A percentile compares a stretch with the other conserved stretches of the same genome.
Conservation (phyloP, 53 echinoderm and acorn worm genomes). For the Mesocentrotus franciscanus region DNA sequence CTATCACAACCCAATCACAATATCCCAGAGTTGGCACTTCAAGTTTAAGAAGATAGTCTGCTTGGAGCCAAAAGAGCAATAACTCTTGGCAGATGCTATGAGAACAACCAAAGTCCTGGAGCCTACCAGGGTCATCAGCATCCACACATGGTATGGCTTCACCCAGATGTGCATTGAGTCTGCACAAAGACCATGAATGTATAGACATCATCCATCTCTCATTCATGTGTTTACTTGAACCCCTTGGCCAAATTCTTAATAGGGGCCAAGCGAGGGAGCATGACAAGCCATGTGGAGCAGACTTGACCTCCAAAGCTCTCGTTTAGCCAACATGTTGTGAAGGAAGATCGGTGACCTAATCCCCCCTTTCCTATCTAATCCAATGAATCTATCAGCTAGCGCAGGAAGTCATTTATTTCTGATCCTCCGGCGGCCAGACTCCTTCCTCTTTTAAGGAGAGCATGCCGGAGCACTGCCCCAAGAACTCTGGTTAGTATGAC, state of each 20-base stretch:
- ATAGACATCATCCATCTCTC: not conserved
- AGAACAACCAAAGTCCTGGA: no score
- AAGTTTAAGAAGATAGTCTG: not conserved
- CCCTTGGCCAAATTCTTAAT: not conserved
- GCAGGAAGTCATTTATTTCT: constrained; percentile 61
- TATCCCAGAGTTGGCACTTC: not conserved
- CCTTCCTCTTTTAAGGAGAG: not conserved
- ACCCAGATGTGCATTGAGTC: no score
- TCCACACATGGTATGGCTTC: no score
- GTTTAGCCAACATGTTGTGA: constrained; percentile 33
- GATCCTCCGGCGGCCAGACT: constrained; percentile 21
- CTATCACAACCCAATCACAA: no score
- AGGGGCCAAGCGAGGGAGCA: not conserved
- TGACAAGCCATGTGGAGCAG: not conserved
- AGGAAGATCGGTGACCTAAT: constrained; percentile 25
- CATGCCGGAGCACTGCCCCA: not conserved
- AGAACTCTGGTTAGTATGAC: constrained; percentile 1
- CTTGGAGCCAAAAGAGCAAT: not conserved
- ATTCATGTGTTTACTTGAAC: not conserved
- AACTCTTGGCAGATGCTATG: not conserved
- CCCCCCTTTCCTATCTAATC: constrained; percentile 37
- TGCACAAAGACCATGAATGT: no score
- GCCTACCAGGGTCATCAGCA: no score
- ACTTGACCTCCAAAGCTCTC: not conserved
- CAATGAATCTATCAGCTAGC: constrained; percentile 56